Percentiles rank a stretch among this genome's conserved stretches.
Evolutionary conservation across 2,888 invertebrate genomes (phyloP).

Genomic region (Dryobota labecula): DNA sequence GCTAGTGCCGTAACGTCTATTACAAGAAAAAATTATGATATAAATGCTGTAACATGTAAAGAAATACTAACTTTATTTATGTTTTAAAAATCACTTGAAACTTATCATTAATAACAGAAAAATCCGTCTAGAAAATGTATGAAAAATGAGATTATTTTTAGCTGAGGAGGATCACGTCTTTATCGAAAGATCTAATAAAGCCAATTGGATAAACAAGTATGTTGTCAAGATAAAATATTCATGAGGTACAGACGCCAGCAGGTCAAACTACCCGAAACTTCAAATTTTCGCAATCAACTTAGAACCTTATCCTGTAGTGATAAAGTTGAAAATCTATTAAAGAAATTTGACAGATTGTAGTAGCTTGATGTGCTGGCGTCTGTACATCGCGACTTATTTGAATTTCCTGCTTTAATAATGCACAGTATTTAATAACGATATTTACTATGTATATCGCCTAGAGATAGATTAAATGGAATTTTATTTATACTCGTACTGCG

Average conservation of each 20-base stretch:
- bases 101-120: too few species aligned
- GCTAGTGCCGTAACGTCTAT: conserved; percentile 61
- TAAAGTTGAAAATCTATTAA: too few species aligned
- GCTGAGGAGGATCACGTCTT: conserved; percentile 29
- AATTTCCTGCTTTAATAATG: conserved; percentile 22
- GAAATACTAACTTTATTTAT: conserved; percentile 48
- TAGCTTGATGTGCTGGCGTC: too few species aligned
- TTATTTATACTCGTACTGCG: conserved; percentile 12
- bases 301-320: too few species aligned
- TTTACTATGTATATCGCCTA: not conserved
- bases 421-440: conserved; percentile 15
- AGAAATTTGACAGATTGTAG: too few species aligned
- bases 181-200: conserved; percentile 43
- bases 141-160: conserved; percentile 49
- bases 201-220: conserved; percentile 46
- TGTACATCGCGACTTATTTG: conserved; percentile 1
- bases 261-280: too few species aligned
- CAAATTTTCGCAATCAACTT: too few species aligned
- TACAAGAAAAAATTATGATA: conserved; percentile 44
- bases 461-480: not conserved
- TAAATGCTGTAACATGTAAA: conserved; percentile 40
- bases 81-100: conserved; percentile 27
- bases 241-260: too few species aligned
- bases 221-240: conserved; percentile 43
- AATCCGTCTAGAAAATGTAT: conserved; percentile 31